These are phyloP conservation scores for Trichopoda pennipes DNA, from an alignment of 2,888 invertebrate genomes.

Conservation along the genomic window DNA sequence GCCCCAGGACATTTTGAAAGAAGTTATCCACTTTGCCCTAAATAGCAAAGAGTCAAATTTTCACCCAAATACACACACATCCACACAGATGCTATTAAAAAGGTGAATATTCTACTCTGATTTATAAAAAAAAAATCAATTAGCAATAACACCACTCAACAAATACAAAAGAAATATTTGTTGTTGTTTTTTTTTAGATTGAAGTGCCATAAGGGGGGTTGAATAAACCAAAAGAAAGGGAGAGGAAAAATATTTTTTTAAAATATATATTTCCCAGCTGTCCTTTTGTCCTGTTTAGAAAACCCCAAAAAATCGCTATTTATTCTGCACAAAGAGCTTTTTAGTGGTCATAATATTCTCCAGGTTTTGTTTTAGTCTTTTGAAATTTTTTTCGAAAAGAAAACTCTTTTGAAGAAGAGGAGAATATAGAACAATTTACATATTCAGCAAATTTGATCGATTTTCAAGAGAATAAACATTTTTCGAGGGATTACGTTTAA, in stretches of 20 bases:
- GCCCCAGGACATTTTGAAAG: constrained; percentile 38
- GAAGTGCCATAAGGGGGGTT: constrained; percentile 14
- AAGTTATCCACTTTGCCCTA: constrained; percentile 34
- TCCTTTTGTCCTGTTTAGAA: neutral
- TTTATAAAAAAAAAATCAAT: constrained; percentile 66
- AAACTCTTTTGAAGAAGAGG: no score
- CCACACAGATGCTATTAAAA: no score
- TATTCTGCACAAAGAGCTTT: constrained; percentile 61
- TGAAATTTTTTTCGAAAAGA: no score
- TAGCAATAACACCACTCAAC: constrained; percentile 64
- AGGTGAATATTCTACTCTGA: constrained; percentile 61
- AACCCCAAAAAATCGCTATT: neutral
- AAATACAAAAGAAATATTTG: constrained; percentile 33
- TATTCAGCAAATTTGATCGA: no score
- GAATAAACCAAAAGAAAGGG: neutral
- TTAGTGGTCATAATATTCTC: constrained; percentile 45
- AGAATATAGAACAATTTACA: no score
- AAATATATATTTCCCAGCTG: no score
- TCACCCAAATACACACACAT: no score
- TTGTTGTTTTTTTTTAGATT: constrained; percentile 46
- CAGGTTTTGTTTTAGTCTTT: neutral
- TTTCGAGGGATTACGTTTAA: no score
- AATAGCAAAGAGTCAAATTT: constrained; percentile 61
- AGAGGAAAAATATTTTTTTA: neutral
- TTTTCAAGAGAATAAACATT: no score